These are phyloP conservation scores for Kuschelorhynchus macadamiae DNA, from an alignment of 2,888 invertebrate species.

Conservation along the genomic window DNA sequence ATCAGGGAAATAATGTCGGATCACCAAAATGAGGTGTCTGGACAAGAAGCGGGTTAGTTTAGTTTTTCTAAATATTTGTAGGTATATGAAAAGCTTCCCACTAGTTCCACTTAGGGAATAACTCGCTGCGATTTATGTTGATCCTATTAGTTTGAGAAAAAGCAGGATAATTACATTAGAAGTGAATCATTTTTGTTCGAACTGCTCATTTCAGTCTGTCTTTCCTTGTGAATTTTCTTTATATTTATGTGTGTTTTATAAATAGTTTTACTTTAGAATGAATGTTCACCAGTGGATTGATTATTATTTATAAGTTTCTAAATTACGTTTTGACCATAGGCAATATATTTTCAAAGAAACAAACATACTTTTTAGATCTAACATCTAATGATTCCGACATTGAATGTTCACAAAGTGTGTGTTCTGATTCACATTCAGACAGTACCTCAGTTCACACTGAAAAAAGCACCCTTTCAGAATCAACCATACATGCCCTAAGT, in stretches of 20 bases:
- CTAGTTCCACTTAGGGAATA: no score
- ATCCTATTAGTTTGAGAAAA: slow-evolving; percentile 12
- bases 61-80: neutral
- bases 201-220: neutral
- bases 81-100: neutral
- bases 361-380: slow-evolving; percentile 51
- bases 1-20: slow-evolving; percentile 31
- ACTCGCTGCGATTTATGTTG: neutral
- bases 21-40: slow-evolving; percentile 35
- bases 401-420: slow-evolving; percentile 66
- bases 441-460: slow-evolving; percentile 66
- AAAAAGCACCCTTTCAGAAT: slow-evolving; percentile 62
- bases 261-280: no score
- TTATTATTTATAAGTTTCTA: neutral
- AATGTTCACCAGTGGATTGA: no score
- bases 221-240: neutral
- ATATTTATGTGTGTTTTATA: no score
- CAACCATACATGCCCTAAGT: slow-evolving; percentile 62
- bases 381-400: slow-evolving; percentile 65
- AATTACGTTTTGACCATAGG: neutral
- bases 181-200: neutral
- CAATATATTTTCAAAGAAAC: slow-evolving; percentile 21
- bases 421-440: slow-evolving; percentile 67
- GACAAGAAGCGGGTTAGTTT: slow-evolving; percentile 33
- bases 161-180: slow-evolving; percentile 16